Evolutionary conservation across 2,797 vertebrate genomes (phyloP), one percentile per base, ranked within the genome.

Genomic region (Siniperca undulata): DNA sequence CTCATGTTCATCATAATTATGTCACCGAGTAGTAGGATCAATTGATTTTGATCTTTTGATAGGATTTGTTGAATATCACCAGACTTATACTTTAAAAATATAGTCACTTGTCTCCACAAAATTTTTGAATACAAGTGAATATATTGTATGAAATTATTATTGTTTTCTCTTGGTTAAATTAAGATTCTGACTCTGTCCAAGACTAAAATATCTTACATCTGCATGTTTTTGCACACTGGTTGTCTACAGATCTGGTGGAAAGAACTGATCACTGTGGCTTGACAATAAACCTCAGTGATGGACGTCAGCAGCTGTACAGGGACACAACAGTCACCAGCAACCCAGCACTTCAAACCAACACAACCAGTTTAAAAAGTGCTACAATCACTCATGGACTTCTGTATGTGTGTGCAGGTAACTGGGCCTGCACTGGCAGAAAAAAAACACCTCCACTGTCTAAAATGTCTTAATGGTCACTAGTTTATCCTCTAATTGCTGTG

Each of bases 401-500:
- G 62, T 55, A 7, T 64, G n/a, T 73, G 61, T 42, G 60, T 77
- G 64, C 86, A 90, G 83, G 85, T 89, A 78, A 82, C 73, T n/a
- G 76, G 52, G 65, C 53, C 84, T 78, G 70, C 64, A 46, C 64
- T 17, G 46, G 40, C 52, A 73, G 68, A 80, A 78, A 20, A 20
- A 30, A 34, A 85, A 80, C 86, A 52, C 64, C 70, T 84, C 82
- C 75, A 76, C 34, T 27, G 44, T 56, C 2, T 46, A 14, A 86
- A 90, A 79, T 61, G 46, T 78, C 80, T 76, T 82, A 69, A 79
- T 80, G 64, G 44, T 80, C 84, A 56, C 71, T 46, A 34, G 56
- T 91, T 90, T 65, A 64, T 80, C 59, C 77, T 78, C 62, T 84
- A 78, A 87, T 70, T 82, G 52, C 83, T 58, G 70, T 36, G 73